Evolutionary conservation across 2,797 vertebrate genomes (phyloP).

Genomic region (Molossus molossus): DNA sequence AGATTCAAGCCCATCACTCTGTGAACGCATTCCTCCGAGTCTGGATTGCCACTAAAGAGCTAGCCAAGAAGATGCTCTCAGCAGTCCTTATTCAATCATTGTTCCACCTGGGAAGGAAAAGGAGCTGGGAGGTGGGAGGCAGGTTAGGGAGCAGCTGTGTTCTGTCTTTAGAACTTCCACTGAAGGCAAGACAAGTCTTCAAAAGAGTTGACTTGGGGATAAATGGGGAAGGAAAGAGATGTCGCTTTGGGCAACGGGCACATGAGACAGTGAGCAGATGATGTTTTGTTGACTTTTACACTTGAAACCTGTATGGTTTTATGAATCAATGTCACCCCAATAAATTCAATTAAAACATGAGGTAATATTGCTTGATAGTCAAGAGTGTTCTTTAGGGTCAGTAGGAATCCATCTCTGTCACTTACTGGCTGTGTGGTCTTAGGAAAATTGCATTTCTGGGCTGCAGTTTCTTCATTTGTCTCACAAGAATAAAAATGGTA

Average conservation of each 20-base stretch:
- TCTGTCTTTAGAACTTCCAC: constrained; percentile 10
- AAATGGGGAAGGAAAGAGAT: not conserved
- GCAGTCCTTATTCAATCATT: not conserved
- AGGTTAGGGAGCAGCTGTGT: not conserved
- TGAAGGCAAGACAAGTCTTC: constrained; percentile 13
- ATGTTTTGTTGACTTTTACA: not conserved
- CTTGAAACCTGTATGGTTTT: not conserved
- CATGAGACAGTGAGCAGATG: not conserved
- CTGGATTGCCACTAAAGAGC: not conserved
- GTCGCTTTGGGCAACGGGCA: not conserved
- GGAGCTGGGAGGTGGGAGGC: not conserved
- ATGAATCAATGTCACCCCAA: not conserved
- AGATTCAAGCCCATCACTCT: constrained; percentile 26
- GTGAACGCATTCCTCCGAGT: constrained; percentile 63
- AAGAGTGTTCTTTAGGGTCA: not conserved
- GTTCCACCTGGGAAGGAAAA: not conserved
- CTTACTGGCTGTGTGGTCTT: not conserved
- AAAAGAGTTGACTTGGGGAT: not conserved
- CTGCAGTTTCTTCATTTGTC: not conserved
- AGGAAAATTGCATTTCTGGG: not conserved
- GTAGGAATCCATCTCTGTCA: not conserved
- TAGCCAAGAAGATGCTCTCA: fast-evolving
- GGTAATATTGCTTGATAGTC: not conserved
- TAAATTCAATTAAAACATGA: not conserved
- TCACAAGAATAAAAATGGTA: not conserved